Evolutionary conservation across 2,113 vertebrate species (phyloP).

Genomic region (Phylloscopus whistleri): DNA sequence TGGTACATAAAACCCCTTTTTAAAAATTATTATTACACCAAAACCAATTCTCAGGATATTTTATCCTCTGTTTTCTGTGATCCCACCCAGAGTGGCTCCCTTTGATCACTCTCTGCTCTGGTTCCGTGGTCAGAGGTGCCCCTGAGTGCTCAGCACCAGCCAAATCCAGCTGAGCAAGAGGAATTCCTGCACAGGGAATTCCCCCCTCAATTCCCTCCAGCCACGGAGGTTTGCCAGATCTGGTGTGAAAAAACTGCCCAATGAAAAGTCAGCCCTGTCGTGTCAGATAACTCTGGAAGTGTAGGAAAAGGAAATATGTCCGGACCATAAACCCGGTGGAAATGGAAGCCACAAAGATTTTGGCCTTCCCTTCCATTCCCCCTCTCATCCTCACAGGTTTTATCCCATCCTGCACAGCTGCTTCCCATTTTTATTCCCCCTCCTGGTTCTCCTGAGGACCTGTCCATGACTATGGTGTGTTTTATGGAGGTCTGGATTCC

Average conservation of each 20-base stretch:
- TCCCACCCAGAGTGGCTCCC: background rate
- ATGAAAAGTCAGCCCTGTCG: background rate
- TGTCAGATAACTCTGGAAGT: background rate
- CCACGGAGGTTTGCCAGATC: background rate
- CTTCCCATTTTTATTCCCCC: background rate
- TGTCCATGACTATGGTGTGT: background rate
- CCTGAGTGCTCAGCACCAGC: background rate
- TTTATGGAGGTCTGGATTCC: background rate
- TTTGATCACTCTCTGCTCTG: fast-evolving
- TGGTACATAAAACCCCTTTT: background rate
- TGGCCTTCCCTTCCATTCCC: background rate
- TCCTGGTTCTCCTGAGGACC: background rate
- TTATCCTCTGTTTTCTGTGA: background rate
- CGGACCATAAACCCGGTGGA: background rate
- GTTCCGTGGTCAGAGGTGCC: fast-evolving
- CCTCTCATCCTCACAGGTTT: background rate
- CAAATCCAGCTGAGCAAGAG: background rate
- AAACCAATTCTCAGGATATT: background rate
- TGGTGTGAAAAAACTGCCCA: background rate
- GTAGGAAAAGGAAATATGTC: background rate
- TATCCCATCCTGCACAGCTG: background rate
- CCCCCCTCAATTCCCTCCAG: background rate
- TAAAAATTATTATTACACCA: too few species aligned
- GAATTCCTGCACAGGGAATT: background rate
- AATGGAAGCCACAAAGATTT: background rate